Evolutionary conservation across 2,888 invertebrate species (phyloP).

Genomic region (Crossocerus cetratus): DNA sequence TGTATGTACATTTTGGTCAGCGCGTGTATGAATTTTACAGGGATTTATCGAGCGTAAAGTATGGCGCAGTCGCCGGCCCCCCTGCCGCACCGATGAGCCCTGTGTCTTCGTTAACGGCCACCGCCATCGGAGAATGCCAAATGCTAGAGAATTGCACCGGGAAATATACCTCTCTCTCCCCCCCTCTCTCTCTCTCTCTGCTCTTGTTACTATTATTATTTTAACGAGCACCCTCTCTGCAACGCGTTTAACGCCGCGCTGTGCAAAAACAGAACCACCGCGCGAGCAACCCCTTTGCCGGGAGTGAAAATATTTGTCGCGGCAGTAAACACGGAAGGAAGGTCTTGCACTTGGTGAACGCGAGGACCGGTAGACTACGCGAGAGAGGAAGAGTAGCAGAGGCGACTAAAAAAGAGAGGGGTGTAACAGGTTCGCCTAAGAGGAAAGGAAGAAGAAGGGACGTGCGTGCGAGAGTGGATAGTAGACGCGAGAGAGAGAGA

Average conservation of each 20-base stretch:
- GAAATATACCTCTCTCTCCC: constrained; percentile 9
- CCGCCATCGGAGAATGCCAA: constrained; percentile 27
- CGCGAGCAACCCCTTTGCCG: background rate
- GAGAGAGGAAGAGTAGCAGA: constrained; percentile 2
- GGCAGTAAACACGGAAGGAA: background rate
- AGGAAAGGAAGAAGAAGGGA: background rate
- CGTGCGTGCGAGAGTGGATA: background rate
- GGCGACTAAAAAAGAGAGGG: background rate
- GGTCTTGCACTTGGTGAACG: constrained; percentile 6
- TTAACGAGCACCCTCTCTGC: background rate
- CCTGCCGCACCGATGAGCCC: constrained; percentile 30
- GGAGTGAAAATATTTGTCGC: background rate
- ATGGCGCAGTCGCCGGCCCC: background rate
- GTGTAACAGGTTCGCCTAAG: too few species aligned
- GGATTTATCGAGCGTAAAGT: constrained; percentile 47
- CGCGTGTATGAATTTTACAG: constrained; percentile 44
- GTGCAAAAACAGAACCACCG: background rate
- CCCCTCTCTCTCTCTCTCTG: background rate
- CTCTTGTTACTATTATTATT: background rate
- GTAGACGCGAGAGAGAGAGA: constrained; percentile 19
- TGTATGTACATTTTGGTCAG: constrained; percentile 15
- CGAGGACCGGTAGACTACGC: background rate
- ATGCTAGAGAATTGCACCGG: constrained; percentile 22
- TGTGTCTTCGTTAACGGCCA: constrained; percentile 43
- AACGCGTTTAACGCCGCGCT: background rate